Conservation (phyloP, 2,888 invertebrate species). For the Imbricaverruca yamaguchii region DNA sequence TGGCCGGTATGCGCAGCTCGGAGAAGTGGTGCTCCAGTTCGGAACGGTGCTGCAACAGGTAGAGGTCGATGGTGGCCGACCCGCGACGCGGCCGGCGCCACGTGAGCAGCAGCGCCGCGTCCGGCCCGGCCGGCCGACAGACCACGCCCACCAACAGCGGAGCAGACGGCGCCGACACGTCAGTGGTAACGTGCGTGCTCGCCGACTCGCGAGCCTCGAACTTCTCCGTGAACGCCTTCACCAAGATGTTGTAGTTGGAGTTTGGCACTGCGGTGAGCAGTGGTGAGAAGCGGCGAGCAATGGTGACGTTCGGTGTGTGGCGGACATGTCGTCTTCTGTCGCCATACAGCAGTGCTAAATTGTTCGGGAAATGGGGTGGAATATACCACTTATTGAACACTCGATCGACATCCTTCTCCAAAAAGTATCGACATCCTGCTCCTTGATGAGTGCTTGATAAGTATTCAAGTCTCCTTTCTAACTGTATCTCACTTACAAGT, state of each 20-base stretch:
- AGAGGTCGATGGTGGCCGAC: constrained; percentile 70
- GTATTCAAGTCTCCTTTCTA: too few relatives aligned
- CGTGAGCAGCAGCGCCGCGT: constrained; percentile 70
- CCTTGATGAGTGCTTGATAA: too few relatives aligned
- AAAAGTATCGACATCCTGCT: too few relatives aligned
- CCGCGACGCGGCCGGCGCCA: constrained; percentile 73
- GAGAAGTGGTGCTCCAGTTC: constrained; percentile 41
- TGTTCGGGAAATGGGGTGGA: too few relatives aligned
- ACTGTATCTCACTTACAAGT: too few relatives aligned
- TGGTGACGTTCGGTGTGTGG: not conserved
- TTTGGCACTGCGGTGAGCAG: constrained; percentile 63
- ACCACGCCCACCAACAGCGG: constrained; percentile 75
- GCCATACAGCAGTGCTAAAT: too few relatives aligned
- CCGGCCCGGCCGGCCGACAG: constrained; percentile 66
- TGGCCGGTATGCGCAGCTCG: constrained; percentile 37
- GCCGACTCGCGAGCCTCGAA: constrained; percentile 70
- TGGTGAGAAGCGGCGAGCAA: not conserved
- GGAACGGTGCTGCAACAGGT: constrained; percentile 57
- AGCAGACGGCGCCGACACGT: constrained; percentile 68
- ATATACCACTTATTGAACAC: too few relatives aligned
- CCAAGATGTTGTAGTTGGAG: constrained; percentile 77
- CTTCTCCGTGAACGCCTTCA: constrained; percentile 69
- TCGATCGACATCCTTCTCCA: too few relatives aligned
- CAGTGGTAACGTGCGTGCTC: constrained; percentile 65
- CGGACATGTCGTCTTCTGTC: too few relatives aligned